phyloP scores from a whole-genome alignment of 2,113 vertebrate genomes.

The Mustelus asterias region DNA sequence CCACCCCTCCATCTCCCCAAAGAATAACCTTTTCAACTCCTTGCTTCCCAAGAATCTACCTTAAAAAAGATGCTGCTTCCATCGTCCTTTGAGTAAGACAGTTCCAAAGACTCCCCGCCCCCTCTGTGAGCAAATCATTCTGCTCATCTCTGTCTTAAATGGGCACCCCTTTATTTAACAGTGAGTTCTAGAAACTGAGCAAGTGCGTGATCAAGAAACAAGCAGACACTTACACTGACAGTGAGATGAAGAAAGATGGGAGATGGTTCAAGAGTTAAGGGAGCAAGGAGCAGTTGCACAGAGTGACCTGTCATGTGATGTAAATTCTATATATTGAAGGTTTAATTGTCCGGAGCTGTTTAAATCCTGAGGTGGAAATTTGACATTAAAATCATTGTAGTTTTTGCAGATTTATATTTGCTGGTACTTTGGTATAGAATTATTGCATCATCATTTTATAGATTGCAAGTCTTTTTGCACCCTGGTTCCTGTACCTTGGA shows the following conservation, averaged over 20 bases:
- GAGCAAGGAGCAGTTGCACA: too few relatives aligned
- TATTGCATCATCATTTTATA: not conserved
- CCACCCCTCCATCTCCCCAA: too few relatives aligned
- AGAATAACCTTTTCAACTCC: too few relatives aligned
- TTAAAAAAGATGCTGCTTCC: too few relatives aligned
- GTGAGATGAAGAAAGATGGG: too few relatives aligned
- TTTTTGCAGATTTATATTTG: not conserved
- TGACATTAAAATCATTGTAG: not conserved
- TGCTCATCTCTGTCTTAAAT: too few relatives aligned
- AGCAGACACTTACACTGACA: too few relatives aligned
- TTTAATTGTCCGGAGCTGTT: not conserved
- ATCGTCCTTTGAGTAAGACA: too few relatives aligned
- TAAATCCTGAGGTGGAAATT: not conserved
- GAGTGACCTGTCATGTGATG: not conserved
- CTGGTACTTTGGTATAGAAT: not conserved
- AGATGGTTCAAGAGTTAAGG: too few relatives aligned
- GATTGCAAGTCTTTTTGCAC: not conserved
- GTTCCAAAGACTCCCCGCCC: too few relatives aligned
- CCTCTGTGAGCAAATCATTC: too few relatives aligned
- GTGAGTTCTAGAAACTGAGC: not conserved
- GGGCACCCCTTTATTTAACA: not conserved
- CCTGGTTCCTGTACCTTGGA: not conserved
- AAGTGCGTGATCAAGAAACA: not conserved
- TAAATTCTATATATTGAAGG: not conserved
- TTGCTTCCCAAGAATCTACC: too few relatives aligned